Conservation (phyloP, 1,140 invertebrate species). For the Prorops nasuta region DNA sequence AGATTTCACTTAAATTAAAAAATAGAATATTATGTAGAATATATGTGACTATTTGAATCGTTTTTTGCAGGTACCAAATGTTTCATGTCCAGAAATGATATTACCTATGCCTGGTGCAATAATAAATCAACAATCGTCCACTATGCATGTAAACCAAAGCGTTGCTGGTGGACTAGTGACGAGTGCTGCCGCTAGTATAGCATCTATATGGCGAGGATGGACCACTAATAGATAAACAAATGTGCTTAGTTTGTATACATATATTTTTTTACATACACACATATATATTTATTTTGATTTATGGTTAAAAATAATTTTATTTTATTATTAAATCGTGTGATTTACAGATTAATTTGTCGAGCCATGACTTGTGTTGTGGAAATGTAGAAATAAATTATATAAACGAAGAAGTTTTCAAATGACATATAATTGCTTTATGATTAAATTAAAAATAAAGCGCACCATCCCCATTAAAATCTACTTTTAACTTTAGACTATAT, state of each 20-base stretch:
- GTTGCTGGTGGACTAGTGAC: slow-evolving; percentile 66
- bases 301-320: slow-evolving; percentile 2
- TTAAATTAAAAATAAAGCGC: too few species aligned
- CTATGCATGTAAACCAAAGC: slow-evolving; percentile 58
- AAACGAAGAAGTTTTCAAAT: too few species aligned
- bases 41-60: neutral
- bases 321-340: slow-evolving; percentile 6
- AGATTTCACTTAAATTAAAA: slow-evolving; percentile 28
- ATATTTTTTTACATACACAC: slow-evolving; percentile 1
- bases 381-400: too few species aligned
- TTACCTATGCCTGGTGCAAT: slow-evolving; percentile 49
- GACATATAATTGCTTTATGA: too few species aligned
- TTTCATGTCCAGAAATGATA: slow-evolving; percentile 58
- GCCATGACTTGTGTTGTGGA: too few species aligned
- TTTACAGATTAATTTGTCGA: too few species aligned
- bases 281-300: neutral
- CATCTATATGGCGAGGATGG: slow-evolving; percentile 71
- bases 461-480: too few species aligned
- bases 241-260: too few species aligned
- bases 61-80: slow-evolving; percentile 57
- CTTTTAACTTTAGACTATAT: too few species aligned
- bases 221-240: slow-evolving; percentile 53
- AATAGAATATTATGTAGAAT: neutral
- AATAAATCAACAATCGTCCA: slow-evolving; percentile 58
- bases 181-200: slow-evolving; percentile 68